These are phyloP conservation scores for Drosophila tanythrix DNA, from an alignment of 2,888 invertebrate genomes.

Conservation along the genomic window DNA sequence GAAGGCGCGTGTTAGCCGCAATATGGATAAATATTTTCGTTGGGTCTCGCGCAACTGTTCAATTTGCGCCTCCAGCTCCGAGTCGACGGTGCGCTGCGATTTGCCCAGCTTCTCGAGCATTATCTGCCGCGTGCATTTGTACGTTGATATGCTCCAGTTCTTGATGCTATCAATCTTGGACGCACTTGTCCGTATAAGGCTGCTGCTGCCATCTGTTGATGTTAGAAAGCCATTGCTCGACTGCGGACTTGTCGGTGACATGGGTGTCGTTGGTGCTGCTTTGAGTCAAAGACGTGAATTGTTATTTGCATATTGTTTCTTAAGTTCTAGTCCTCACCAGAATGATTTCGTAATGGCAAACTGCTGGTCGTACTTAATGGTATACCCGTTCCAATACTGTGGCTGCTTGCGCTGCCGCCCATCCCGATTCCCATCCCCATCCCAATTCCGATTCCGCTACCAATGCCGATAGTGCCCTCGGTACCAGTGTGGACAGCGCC, in stretches of 20 bases:
- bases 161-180: conserved; percentile 96
- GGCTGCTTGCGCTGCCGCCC: conserved; percentile 60
- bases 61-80: conserved; percentile 97
- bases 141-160: conserved; percentile 99
- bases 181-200: conserved; percentile 84
- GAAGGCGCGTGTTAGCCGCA: conserved; percentile 93
- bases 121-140: conserved; percentile 98
- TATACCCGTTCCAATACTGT: conserved; percentile 82
- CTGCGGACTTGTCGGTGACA: conserved; percentile 84
- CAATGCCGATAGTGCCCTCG: conserved; percentile 84
- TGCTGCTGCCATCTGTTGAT: conserved; percentile 73
- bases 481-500: conserved; percentile 91
- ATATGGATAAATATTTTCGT: conserved; percentile 94
- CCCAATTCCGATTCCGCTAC: conserved; percentile 36
- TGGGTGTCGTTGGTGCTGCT: conserved; percentile 85
- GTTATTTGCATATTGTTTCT: conserved; percentile 1
- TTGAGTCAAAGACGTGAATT: background rate
- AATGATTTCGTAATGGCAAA: conserved; percentile 90
- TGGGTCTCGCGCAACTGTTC: conserved; percentile 97
- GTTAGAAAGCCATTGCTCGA: conserved; percentile 64
- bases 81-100: conserved; percentile 94
- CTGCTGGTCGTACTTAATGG: conserved; percentile 88
- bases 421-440: conserved; percentile 47
- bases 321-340: conserved; percentile 85
- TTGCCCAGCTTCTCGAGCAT: conserved; percentile 98